These are phyloP conservation scores for Sternarchorhynchus goeldii DNA, from an alignment of 2,797 vertebrate species.

Conservation along the genomic window DNA sequence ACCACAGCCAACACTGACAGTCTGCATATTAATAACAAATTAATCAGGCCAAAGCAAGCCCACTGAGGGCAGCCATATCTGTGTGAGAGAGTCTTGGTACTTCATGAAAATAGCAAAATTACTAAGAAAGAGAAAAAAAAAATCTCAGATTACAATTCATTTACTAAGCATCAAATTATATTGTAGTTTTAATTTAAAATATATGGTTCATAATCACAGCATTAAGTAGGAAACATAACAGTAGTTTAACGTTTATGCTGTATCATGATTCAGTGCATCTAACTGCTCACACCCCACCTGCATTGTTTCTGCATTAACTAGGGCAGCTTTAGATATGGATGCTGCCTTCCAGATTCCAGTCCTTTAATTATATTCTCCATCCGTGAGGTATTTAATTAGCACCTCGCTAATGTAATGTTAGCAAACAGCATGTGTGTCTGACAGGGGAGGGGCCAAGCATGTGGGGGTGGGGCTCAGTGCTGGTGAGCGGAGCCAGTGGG, in stretches of 20 bases:
- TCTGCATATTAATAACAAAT: constrained; percentile 60
- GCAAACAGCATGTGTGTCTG: constrained; percentile 38
- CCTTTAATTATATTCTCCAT: not conserved
- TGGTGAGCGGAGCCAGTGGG: constrained; percentile 32
- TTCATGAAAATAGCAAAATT: constrained; percentile 29
- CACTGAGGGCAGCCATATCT: constrained; percentile 18
- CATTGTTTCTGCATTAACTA: not conserved
- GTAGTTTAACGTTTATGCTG: not conserved
- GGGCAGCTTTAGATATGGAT: not conserved
- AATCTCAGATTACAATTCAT: not conserved
- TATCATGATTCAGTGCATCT: not conserved
- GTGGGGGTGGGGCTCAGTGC: constrained; percentile 11
- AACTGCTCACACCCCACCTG: not conserved
- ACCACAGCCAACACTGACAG: constrained; percentile 49
- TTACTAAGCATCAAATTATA: not conserved
- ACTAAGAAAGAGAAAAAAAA: not conserved
- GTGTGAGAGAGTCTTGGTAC: constrained; percentile 34
- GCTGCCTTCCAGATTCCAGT: not conserved
- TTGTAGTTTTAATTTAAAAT: not conserved
- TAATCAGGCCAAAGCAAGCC: constrained; percentile 52
- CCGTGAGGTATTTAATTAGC: constrained; percentile 44
- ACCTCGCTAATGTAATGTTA: constrained; percentile 45
- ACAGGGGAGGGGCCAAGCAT: constrained; percentile 14
- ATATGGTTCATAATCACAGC: not conserved
- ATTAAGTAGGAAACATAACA: not conserved